Percentiles rank a stretch among this genome's conserved stretches.
Evolutionary conservation across 2,113 vertebrate genomes (phyloP).

Genomic region (Callorhinus ursinus): DNA sequence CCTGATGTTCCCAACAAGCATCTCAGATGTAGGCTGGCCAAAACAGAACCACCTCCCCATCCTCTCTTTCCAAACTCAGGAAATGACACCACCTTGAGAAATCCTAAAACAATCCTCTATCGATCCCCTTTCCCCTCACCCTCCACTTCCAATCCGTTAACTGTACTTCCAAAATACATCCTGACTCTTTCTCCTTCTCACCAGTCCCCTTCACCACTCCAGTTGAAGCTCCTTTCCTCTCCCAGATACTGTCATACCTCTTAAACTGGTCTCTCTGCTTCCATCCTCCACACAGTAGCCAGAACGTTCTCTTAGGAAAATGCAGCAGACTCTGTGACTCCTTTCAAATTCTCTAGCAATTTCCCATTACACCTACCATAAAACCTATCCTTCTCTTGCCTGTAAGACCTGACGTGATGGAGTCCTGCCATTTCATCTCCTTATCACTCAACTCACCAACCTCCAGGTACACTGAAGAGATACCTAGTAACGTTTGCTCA

Average conservation of each 20-base stretch:
- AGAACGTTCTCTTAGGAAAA: not conserved
- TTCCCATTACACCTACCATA: not conserved
- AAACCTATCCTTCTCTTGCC: not conserved
- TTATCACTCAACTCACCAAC: not conserved
- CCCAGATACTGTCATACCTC: not conserved
- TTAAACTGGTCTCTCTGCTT: not conserved
- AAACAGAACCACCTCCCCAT: not conserved
- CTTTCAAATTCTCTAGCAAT: not conserved
- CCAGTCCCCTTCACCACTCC: not conserved
- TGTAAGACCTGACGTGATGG: rapidly evolving
- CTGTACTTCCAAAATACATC: not conserved
- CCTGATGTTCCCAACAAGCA: not conserved
- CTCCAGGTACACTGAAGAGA: not conserved
- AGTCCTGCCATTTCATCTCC: not conserved
- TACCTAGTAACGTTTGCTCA: not conserved
- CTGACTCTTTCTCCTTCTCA: not conserved
- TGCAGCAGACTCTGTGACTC: not conserved
- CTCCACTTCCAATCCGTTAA: not conserved
- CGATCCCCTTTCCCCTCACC: not conserved
- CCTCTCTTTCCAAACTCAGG: not conserved
- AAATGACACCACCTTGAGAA: not conserved
- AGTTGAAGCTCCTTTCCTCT: not conserved
- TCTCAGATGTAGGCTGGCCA: not conserved
- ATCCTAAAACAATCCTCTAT: not conserved
- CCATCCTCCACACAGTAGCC: not conserved